Evolutionary conservation across 2,888 invertebrate species (phyloP), one percentile per base, ranked within the genome.

Genomic region (Xylocampa areola): DNA sequence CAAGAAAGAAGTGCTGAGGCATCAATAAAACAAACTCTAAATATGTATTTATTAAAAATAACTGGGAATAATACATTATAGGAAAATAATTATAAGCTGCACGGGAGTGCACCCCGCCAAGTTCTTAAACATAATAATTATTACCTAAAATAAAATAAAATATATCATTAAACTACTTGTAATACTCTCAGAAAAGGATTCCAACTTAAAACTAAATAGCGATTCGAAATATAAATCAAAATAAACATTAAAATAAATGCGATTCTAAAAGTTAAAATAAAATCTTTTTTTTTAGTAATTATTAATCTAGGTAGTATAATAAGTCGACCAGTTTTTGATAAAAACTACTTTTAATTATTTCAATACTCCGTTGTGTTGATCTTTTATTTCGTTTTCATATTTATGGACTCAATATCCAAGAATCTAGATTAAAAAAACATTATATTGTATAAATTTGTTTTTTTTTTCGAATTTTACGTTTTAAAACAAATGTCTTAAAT

Each of bases 271-370:
- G 14, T 6, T 32, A 51, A 49, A 49, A 48, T 51, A 51, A 39
- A 68, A 35, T 48, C 25, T 51, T 40, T 25, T 40, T 25, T 35
- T 35, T 61, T 45, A 61, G 14, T 40, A 51, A 41, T 16, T n/a
- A n/a, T n/a, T n/a, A 48, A 30, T 50, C 33, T 32, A 29, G 11
- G 21, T 64, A 68, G 10, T 10, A 11, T 32, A 8, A 35, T 33
- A 10, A 11, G 70, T 71, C 71, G 71, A 71, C 71, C 71, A 73
- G 70, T 55, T 73, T 71, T 73, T 73, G 7, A 66, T 73, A 71
- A 53, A 7, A 44, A 59, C 52, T 35, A 13, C 23, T 8, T 8
- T 8, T 1, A 25, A 8, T 25, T n/a, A n/a, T n/a, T n/a, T n/a
- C n/a, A n/a, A n/a, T n/a, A n/a, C n/a, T n/a, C n/a, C n/a, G n/a